Evolutionary conservation across 2,113 vertebrate genomes (phyloP), one percentile per base, ranked within the genome.

Genomic region (Suricata suricatta): DNA sequence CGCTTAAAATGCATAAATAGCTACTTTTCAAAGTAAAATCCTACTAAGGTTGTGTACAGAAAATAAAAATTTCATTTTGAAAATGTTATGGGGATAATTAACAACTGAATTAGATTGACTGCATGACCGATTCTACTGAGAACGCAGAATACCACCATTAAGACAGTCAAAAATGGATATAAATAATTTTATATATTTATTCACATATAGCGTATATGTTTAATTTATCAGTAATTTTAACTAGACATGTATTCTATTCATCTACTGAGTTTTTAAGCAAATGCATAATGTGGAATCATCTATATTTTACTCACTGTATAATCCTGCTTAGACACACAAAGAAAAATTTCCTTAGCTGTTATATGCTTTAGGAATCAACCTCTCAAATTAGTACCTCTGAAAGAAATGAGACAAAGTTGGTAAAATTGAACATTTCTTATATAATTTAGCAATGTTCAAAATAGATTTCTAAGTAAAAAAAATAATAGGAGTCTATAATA

Each of bases 391-490:
- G 17, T 93, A 84, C 1, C 0, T n/a, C 19, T 60, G 41, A 19
- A 66, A 82, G 86, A 91, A 90, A 74, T 63, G n/a, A 2, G 19
- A 72, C 2, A 69, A 50, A 29, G 23, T 14, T 57, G 54, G 6
- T 52, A 86, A 74, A 44, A 82, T 88, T 35, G 38, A 93, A 10
- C 69, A 66, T 35, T 66, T 71, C 21, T 54, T 44, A n/a, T 52
- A 86, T 2, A 60, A 41, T 38, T 72, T 8, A 16, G 21, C 16
- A 77, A 7, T 47, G 11, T 25, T 79, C 11, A 35, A 77, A 90
- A 63, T 79, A 17, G n/a, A 66, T 60, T 91, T 84, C n/a, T 86
- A 38, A 87, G n/a, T 64, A 90, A 33, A 89, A 97, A 80, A 52
- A 71, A 64, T 47, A 54, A 38, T 41, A 19, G 23, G 60, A 54